Base-by-base conservation (phyloP, 2,113 vertebrate species). In the Oreocharis arfaki region DNA sequence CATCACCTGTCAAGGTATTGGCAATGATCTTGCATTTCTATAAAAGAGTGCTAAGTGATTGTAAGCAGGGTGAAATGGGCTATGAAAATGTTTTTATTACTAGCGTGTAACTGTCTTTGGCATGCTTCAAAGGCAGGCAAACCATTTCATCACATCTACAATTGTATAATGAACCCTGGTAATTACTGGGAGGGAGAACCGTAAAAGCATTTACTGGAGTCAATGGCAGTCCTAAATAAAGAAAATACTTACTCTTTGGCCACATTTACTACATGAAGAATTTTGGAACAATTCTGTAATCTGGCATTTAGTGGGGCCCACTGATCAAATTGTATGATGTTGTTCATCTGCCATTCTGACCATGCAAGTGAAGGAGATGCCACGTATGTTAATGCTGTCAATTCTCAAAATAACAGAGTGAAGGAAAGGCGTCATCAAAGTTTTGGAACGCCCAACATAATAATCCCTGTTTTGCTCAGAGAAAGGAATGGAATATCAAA, bases 21-120 rank as follows among this genome's bases (percentile, higher is more conserved):
- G 75, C 87, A 71, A 61, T 53, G 57, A 88, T 82, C 70, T 95
- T 85, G 35, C 26, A 57, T 53, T 85, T 90, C 75, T 91, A 56
- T 65, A 63, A 89, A 75, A 67, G 86, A 85, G 67, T 53, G n/a
- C 20, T 83, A 91, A 93, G 49, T 82, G 87, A 76, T 90, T 87
- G 49, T 85, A 94, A 90, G 78, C 70, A 85, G 67, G 61, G 75
- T 85, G 85, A 94, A 95, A 93, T 87, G 61, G 67, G 57, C 78
- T 96, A 94, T 90, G 90, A 87, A 95, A 94, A 91, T 94, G 75
- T 60, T 94, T 93, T 95, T 87, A 91, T 76, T 95, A 79, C 53
- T 70, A 69, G 86, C 12, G 9, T 73, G 57, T 69, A 91, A 87
- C 87, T 93, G 57, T 30, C 49, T 87, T 94, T 88, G 78, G 78